A percentile compares a stretch with the other conserved stretches of the same genome.
phyloP scores from a whole-genome alignment of 2,113 vertebrate species.

The Rhineura floridana region DNA sequence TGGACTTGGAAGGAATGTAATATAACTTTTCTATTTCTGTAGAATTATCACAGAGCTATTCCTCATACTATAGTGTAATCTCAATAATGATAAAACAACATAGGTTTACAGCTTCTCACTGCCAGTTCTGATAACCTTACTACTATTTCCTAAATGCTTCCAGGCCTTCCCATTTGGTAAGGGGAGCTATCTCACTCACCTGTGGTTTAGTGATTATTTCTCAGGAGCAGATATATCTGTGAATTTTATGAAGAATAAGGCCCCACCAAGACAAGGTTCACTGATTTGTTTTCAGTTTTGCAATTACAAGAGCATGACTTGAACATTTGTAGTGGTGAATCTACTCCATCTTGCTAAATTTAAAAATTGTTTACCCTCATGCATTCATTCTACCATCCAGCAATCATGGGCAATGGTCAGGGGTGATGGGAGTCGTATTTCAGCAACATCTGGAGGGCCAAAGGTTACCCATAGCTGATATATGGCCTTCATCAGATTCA shows the following conservation, averaged over 20 bases:
- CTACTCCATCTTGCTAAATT: not conserved
- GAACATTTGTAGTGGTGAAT: not conserved
- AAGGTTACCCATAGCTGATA: too few relatives aligned
- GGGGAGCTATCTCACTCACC: not conserved
- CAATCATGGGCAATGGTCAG: too few relatives aligned
- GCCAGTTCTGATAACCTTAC: not conserved
- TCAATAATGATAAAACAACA: not conserved
- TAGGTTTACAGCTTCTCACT: not conserved
- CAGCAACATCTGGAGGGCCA: too few relatives aligned
- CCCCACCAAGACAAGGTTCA: too few relatives aligned
- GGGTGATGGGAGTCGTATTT: too few relatives aligned
- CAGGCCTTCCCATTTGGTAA: not conserved
- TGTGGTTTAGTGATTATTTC: not conserved
- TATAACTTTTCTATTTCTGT: conserved; percentile 14
- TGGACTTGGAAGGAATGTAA: conserved; percentile 24
- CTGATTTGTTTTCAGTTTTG: not conserved
- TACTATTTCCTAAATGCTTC: not conserved
- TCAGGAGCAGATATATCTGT: not conserved
- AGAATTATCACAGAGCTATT: conserved; percentile 3
- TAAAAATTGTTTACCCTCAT: not conserved
- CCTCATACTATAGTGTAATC: conserved; percentile 13
- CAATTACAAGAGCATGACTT: not conserved
- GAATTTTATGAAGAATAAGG: not conserved
- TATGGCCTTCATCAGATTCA: not conserved
- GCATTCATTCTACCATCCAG: not conserved